Evolutionary conservation across 2,888 invertebrate species (phyloP), one percentile per base, ranked within the genome.

Genomic region (Nomada fucata): DNA sequence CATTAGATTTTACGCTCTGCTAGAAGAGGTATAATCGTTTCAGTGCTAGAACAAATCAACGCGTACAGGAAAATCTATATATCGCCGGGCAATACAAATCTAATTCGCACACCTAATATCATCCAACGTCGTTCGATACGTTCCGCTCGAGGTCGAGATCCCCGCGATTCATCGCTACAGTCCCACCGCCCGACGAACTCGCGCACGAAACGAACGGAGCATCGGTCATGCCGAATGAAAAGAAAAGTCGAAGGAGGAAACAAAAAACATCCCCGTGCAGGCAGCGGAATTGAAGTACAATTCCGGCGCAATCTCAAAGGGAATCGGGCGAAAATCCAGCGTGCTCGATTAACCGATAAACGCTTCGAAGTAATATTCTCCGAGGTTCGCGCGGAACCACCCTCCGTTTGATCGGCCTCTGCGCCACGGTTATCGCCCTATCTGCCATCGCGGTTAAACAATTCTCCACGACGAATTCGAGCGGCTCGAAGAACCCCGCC

Each of bases 401-500:
- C 61, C 36, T 50, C 50, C 70, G 53, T 10, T 61, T 42, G 60
- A 61, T 79, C 80, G 67, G 80, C 26, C 26, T 2, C 18, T 11
- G 18, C 23, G 44, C 18, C 26, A 23, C 44, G 42, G 67, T 79
- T 80, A 80, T 80, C 81, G 82, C 44, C 20, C 20, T 70, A 81
- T 81, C 81, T 70, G 55, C 70, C 53, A 82, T 82, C 82, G 82
- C 82, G 70, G 70, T 76, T 76, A 82, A 82, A 82, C 82, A 82
- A 82, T 82, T 82, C 82, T 71, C 82, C 82, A 71, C 76, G 82
- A 80, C 82, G 82, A 76, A 71, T 71, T 75, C 74, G 71, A 68
- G 70, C 44, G 47, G 81, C 9, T 26, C 42, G 36, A 47, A 9
- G 55, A 20, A 50, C 10, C 67, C 55, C n/a, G 42, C 65, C 64